Evolutionary conservation across 1,140 invertebrate genomes (phyloP).

Genomic region (Steinernema khuongi): DNA sequence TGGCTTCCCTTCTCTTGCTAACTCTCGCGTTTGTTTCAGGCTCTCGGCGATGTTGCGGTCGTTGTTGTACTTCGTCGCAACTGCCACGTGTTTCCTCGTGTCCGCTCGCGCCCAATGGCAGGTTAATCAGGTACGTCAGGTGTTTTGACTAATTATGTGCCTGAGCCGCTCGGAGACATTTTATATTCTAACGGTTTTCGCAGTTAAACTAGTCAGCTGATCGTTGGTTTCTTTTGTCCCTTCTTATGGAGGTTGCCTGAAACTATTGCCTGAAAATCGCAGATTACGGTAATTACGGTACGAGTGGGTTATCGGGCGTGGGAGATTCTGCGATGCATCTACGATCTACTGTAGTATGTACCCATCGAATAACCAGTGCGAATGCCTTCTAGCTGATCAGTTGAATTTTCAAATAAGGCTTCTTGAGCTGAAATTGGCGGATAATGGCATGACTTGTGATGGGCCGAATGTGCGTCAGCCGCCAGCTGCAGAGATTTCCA

Average conservation of each 20-base stretch:
- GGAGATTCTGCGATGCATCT: no score
- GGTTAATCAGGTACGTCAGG: not conserved
- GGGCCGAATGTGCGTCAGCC: no score
- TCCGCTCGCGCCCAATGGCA: not conserved
- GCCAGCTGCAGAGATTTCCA: no score
- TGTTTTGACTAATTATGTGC: not conserved
- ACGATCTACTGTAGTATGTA: no score
- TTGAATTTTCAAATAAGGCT: no score
- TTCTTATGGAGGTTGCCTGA: not conserved
- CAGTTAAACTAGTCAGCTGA: not conserved
- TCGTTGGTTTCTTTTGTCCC: not conserved
- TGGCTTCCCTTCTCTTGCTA: not conserved
- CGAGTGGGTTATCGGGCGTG: no score
- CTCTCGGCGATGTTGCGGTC: conserved; percentile 1
- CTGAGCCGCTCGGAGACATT: not conserved
- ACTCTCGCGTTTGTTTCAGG: not conserved
- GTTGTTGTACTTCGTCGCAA: not conserved
- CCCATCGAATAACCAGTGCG: no score
- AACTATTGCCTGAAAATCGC: no score
- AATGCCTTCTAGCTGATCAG: no score
- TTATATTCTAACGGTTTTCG: not conserved
- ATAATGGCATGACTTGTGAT: no score
- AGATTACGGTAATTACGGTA: no score
- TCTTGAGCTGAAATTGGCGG: no score
- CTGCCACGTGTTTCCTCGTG: conserved; percentile 4